Percentiles rank a stretch among this genome's conserved stretches.
Evolutionary conservation across 2,113 vertebrate species (phyloP).

Genomic region (Halcyon senegalensis): DNA sequence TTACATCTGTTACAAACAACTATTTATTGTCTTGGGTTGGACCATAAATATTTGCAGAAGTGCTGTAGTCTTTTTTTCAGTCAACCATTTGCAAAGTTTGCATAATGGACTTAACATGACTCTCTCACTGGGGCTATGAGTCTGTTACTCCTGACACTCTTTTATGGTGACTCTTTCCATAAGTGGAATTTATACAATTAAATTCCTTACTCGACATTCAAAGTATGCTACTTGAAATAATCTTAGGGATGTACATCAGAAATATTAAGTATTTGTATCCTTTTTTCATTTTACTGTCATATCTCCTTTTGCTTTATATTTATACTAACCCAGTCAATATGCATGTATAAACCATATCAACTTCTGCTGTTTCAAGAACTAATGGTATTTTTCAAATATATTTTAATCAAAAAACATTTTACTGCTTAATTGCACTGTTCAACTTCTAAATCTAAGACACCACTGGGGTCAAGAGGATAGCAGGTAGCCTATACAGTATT

Average conservation of each 20-base stretch:
- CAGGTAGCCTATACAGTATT: not conserved
- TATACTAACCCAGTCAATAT: not conserved
- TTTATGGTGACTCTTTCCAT: not conserved
- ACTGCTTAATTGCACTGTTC: not conserved
- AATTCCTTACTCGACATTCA: not conserved
- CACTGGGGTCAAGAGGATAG: not conserved
- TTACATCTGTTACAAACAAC: not conserved
- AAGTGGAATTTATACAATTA: not conserved
- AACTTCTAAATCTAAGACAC: not conserved
- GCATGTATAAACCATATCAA: not conserved
- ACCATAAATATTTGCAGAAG: conserved; percentile 42
- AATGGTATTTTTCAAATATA: not conserved
- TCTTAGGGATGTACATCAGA: not conserved
- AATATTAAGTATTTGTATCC: not conserved
- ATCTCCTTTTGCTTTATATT: not conserved
- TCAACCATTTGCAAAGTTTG: conserved; percentile 29
- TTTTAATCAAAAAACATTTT: not conserved
- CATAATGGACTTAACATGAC: not conserved
- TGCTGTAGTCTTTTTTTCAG: not conserved
- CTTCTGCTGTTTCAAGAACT: not conserved
- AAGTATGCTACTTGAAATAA: not conserved
- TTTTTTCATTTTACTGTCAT: not conserved
- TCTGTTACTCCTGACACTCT: not conserved
- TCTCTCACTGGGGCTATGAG: not conserved
- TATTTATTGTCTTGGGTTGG: conserved; percentile 44